Evolutionary conservation across 2,797 vertebrate genomes (phyloP), one percentile per base, ranked within the genome.

Genomic region (Kryptopterus vitreolus): DNA sequence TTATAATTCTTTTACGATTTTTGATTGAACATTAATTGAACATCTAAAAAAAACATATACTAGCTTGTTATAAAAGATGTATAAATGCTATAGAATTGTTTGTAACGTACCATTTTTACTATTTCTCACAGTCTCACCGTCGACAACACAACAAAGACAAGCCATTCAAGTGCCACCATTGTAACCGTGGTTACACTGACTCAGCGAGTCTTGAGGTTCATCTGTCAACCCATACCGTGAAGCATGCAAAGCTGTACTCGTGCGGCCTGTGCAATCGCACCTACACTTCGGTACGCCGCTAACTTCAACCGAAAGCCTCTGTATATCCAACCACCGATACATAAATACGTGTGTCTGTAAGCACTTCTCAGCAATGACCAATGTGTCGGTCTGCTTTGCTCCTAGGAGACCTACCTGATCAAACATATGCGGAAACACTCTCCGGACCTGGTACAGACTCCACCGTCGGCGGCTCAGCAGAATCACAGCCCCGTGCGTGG

Each of bases 361-460:
- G 53, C 65, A 90, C 79, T 87, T 88, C 81, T 91, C 82, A 87
- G 81, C 55, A 62, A 87, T 88, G 82, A 90, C 82, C 89, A 48
- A 82, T 88, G 88, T 61, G 75, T 88, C 26, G 57, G 9, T 81
- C 12, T 15, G 38, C 13, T 46, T 24, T 6, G 63, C 29, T 46
- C 33, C 46, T 31, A 99, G 98, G 97, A 99, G 91, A 99, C 97
- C 0, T 99, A 99, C 92, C 94, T 99, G 92, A 96, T 99, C 95
- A 98, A 98, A 94, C 98, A 99, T 91, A 98, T 99, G 97, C 93
- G 95, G 91, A 99, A 99, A 96, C 98, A 99, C 94, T 97, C 97
- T 91, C 96, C 96, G 79, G 96, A 98, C 87, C 94, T 95, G 86
- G 88, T 93, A 1, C 89, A 90, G 0, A 89, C 93, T 11, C 81